phyloP scores from a whole-genome alignment of 2,888 invertebrate genomes.

The Anorthoa munda region DNA sequence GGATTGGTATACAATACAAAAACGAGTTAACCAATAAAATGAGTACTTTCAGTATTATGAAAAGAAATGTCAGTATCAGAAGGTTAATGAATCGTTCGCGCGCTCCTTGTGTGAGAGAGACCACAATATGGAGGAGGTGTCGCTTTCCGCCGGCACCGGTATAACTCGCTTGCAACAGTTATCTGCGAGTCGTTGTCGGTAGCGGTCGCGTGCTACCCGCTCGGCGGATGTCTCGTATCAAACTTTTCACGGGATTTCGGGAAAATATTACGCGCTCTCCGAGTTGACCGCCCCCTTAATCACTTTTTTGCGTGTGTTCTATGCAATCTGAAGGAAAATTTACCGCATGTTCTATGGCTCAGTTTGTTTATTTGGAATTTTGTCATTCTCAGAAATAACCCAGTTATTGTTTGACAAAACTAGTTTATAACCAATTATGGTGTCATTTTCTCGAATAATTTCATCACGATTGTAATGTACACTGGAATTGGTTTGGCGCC shows the following conservation, averaged over 20 bases:
- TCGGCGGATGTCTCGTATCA: slow-evolving; percentile 71
- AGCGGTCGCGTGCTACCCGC: slow-evolving; percentile 74
- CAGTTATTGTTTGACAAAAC: slow-evolving; percentile 43
- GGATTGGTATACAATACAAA: slow-evolving; percentile 40
- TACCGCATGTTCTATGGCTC: slow-evolving; percentile 79
- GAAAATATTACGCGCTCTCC: slow-evolving; percentile 78
- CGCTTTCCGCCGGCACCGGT: slow-evolving; percentile 74
- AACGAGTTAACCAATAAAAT: slow-evolving; percentile 62
- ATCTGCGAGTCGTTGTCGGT: slow-evolving; percentile 72
- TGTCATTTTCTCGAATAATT: slow-evolving; percentile 47
- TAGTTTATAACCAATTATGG: slow-evolving; percentile 48
- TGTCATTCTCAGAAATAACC: slow-evolving; percentile 50
- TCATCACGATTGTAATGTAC: slow-evolving; percentile 33
- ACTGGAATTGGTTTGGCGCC: slow-evolving; percentile 68
- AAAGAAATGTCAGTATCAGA: slow-evolving; percentile 78
- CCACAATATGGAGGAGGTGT: slow-evolving; percentile 81
- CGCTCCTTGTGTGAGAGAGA: slow-evolving; percentile 79
- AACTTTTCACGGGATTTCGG: slow-evolving; percentile 88
- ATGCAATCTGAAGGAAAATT: slow-evolving; percentile 80
- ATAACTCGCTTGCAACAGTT: slow-evolving; percentile 83
- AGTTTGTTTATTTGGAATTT: slow-evolving; percentile 68
- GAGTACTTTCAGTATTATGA: slow-evolving; percentile 65
- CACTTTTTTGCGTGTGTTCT: slow-evolving; percentile 86
- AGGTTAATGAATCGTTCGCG: slow-evolving; percentile 78
- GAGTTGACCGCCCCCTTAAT: slow-evolving; percentile 83